These are phyloP conservation scores for Quadroppia sp. DNA, from an alignment of 2,888 invertebrate species.

Conservation along the genomic window DNA sequence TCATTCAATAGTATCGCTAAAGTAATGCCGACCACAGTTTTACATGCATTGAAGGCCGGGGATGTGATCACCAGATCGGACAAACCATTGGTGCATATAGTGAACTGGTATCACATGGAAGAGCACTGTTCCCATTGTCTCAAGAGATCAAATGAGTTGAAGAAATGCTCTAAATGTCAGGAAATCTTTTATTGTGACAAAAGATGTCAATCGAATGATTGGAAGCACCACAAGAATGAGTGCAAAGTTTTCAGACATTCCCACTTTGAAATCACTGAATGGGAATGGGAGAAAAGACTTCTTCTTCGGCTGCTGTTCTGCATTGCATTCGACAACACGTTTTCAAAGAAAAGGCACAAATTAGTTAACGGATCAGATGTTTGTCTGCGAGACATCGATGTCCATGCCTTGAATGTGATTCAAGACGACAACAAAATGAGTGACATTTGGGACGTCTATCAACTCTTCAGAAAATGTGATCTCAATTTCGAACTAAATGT, in stretches of 20 bases:
- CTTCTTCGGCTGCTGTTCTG: neutral
- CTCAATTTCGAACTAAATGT: neutral
- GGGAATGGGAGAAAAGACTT: neutral
- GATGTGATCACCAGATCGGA: neutral
- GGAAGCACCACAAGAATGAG: neutral
- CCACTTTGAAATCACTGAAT: neutral
- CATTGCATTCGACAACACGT: neutral
- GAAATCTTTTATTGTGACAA: neutral
- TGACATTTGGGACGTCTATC: neutral
- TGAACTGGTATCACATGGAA: neutral
- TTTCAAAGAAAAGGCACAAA: neutral
- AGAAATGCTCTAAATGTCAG: neutral
- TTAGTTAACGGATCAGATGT: slow-evolving; percentile 10
- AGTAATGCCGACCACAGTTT: neutral
- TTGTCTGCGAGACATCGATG: neutral
- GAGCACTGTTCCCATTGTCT: neutral
- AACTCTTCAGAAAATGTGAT: neutral
- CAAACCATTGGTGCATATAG: neutral
- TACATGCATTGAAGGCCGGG: neutral
- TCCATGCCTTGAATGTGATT: neutral
- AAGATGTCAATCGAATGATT: neutral
- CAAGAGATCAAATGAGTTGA: neutral
- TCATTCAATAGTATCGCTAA: neutral
- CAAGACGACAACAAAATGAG: neutral
- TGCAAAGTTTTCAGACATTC: neutral